phyloP scores from a whole-genome alignment of 1,140 invertebrate species.

The Drosophila pandora region DNA sequence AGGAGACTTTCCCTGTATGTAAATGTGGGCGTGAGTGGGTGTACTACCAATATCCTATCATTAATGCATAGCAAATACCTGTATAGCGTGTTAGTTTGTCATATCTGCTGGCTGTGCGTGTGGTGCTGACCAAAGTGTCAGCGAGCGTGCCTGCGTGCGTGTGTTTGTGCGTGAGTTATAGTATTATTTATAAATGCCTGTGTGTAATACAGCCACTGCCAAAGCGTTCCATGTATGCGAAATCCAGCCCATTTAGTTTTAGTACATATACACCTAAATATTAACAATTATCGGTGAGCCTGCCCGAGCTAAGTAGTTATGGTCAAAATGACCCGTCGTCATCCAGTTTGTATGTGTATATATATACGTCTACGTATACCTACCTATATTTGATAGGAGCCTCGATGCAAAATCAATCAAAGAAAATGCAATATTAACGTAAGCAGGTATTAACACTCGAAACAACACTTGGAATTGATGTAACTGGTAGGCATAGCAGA shows the following conservation, averaged over 20 bases:
- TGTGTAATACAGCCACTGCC: conserved; percentile 70
- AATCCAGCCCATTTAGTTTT: conserved; percentile 51
- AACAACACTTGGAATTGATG: conserved; percentile 53
- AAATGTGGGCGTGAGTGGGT: conserved; percentile 23
- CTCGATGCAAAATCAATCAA: conserved; percentile 49
- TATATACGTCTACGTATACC: conserved; percentile 15
- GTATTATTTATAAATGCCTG: conserved; percentile 69
- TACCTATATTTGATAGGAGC: conserved; percentile 25
- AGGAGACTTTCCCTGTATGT: conserved; percentile 3
- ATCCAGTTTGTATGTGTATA: conserved; percentile 53
- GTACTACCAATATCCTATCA: conserved; percentile 56
- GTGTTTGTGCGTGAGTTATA: conserved; percentile 52
- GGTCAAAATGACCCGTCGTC: conserved; percentile 22
- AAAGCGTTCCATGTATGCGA: conserved; percentile 52
- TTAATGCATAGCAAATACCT: conserved; percentile 69
- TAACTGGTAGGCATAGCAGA: conserved; percentile 35
- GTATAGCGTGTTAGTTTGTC: conserved; percentile 74
- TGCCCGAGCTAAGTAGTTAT: conserved; percentile 38
- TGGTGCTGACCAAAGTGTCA: conserved; percentile 29
- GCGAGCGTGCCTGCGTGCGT: conserved; percentile 7
- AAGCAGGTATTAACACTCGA: conserved; percentile 27
- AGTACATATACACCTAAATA: conserved; percentile 42
- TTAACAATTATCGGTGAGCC: conserved; percentile 45
- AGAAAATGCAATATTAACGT: conserved; percentile 35
- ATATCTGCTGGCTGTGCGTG: conserved; percentile 73